Conservation (phyloP, 2,797 vertebrate genomes). For the Coluber constrictor region DNA sequence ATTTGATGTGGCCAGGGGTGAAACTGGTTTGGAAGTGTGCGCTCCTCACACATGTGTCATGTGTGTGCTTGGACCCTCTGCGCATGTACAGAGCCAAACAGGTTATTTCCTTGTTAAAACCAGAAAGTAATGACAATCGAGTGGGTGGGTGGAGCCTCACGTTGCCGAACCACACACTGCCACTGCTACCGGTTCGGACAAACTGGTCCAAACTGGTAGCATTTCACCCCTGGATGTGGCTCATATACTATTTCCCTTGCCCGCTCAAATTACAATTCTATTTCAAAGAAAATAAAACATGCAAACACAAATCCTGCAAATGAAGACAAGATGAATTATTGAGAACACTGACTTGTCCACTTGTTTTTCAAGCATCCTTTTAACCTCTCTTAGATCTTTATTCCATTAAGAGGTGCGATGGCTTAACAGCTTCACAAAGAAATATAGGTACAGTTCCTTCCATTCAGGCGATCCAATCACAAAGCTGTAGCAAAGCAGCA, state of each 20-base stretch:
- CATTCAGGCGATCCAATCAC: not conserved
- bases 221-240: too few species aligned
- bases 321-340: not conserved
- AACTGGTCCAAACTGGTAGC: too few species aligned
- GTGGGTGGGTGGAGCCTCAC: too few species aligned
- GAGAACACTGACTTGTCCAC: not conserved
- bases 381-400: not conserved
- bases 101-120: too few species aligned
- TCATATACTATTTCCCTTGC: not conserved
- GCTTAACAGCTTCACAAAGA: not conserved
- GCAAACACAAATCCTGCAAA: not conserved
- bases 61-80: too few species aligned
- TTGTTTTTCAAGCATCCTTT: not conserved
- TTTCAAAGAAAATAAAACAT: not conserved
- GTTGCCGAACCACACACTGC: too few species aligned
- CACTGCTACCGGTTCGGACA: too few species aligned
- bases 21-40: too few species aligned
- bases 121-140: too few species aligned
- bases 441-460: not conserved
- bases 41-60: too few species aligned
- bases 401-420: not conserved
- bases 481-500: not conserved
- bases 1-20: not conserved
- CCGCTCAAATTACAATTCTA: not conserved
- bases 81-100: too few species aligned